phyloP scores from a whole-genome alignment of 2,797 vertebrate genomes.

The Hybognathus amarus region DNA sequence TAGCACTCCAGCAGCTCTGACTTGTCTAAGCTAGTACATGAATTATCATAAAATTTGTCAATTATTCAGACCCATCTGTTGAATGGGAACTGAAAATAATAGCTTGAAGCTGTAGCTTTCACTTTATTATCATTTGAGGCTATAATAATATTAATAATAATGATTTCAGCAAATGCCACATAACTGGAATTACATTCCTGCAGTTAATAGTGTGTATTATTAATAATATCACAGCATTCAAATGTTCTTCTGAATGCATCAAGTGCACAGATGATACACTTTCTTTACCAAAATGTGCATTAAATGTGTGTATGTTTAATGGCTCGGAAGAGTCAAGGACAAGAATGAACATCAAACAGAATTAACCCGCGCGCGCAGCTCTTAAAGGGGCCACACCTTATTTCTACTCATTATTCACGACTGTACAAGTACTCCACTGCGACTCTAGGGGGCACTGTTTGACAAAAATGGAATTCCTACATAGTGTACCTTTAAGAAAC shows the following conservation, averaged over 20 bases:
- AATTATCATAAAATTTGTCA: too few relatives aligned
- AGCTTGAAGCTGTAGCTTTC: neutral
- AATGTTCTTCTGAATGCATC: neutral
- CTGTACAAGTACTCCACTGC: too few relatives aligned
- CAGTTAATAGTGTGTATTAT: neutral
- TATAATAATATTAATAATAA: neutral
- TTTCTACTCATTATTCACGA: too few relatives aligned
- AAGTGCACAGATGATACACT: neutral
- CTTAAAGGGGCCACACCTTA: too few relatives aligned
- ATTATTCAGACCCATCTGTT: neutral
- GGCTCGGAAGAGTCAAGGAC: too few relatives aligned
- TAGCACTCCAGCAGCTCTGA: neutral
- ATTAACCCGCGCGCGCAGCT: too few relatives aligned
- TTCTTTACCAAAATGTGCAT: too few relatives aligned
- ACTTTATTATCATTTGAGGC: neutral
- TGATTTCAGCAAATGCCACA: neutral
- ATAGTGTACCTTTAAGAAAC: too few relatives aligned
- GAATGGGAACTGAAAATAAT: neutral
- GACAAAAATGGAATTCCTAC: too few relatives aligned
- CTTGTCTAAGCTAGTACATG: neutral
- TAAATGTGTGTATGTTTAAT: too few relatives aligned
- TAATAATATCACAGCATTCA: neutral
- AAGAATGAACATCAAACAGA: too few relatives aligned
- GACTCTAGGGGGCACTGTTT: too few relatives aligned
- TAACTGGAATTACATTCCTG: neutral